Evolutionary conservation across 2,888 invertebrate genomes (phyloP).

Genomic region (Augiades crinisus): DNA sequence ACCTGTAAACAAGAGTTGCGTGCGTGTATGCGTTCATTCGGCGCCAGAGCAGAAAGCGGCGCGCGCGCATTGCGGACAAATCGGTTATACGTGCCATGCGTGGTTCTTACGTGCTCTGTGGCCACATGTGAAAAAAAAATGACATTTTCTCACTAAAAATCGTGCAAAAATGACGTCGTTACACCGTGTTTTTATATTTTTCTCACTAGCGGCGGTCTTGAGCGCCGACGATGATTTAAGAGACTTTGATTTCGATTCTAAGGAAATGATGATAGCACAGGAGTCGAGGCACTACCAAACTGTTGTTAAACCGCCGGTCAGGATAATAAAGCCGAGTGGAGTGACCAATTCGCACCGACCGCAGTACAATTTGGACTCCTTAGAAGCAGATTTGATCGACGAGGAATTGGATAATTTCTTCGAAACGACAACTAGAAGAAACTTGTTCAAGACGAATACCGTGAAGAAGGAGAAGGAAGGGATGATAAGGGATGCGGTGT

Average conservation of each 20-base stretch:
- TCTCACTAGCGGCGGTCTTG: slow-evolving; percentile 39
- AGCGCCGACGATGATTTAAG: slow-evolving; percentile 49
- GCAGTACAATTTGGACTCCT: slow-evolving; percentile 69
- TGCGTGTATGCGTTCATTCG: slow-evolving; percentile 63
- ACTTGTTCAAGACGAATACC: slow-evolving; percentile 52
- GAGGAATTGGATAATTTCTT: slow-evolving; percentile 50
- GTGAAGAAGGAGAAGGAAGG: slow-evolving; percentile 61
- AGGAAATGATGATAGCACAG: slow-evolving; percentile 72
- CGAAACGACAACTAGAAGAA: slow-evolving; percentile 45
- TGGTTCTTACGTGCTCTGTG: slow-evolving; percentile 23
- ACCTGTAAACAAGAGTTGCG: slow-evolving; percentile 59
- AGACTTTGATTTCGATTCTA: slow-evolving; percentile 61
- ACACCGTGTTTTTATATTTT: slow-evolving; percentile 33
- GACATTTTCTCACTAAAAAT: slow-evolving; percentile 26
- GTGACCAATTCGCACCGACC: slow-evolving; percentile 73
- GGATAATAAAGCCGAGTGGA: slow-evolving; percentile 55
- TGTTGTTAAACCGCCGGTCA: slow-evolving; percentile 57
- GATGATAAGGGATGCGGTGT: slow-evolving; percentile 75
- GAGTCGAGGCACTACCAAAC: slow-evolving; percentile 68
- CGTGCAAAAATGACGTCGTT: slow-evolving; percentile 33
- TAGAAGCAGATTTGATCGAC: slow-evolving; percentile 45
- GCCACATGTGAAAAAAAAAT: slow-evolving; percentile 26
- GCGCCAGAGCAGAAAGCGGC: slow-evolving; percentile 50
- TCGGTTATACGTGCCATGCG: slow-evolving; percentile 41
- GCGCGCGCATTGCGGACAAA: slow-evolving; percentile 52